Evolutionary conservation across 2,113 vertebrate species (phyloP).

Genomic region (Platysteira castanea): DNA sequence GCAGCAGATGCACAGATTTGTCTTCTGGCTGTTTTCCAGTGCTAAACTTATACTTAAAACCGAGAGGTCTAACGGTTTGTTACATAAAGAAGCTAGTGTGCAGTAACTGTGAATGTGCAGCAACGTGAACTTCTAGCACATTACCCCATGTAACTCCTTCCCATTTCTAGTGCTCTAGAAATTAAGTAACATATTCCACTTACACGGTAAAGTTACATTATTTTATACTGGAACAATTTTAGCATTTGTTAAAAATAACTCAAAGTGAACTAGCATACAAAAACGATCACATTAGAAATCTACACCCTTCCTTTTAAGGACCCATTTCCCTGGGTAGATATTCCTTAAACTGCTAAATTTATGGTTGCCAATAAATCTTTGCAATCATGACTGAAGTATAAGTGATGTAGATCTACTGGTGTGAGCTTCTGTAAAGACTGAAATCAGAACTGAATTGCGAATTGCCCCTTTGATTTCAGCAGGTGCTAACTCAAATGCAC

Average conservation of each 20-base stretch:
- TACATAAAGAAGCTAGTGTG: conserved; percentile 26
- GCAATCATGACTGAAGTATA: background rate
- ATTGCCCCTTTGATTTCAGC: background rate
- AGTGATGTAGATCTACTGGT: background rate
- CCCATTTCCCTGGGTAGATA: background rate
- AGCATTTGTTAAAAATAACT: background rate
- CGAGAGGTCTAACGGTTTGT: background rate
- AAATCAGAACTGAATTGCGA: background rate
- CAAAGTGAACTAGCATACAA: background rate
- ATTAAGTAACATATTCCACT: background rate
- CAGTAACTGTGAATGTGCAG: conserved; percentile 11
- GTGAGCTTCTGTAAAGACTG: background rate
- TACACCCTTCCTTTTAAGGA: background rate
- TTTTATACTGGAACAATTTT: background rate
- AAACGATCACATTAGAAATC: background rate
- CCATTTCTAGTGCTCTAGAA: background rate
- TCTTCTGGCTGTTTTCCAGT: conserved; percentile 51
- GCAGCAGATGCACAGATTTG: conserved; percentile 27
- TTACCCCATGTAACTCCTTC: background rate
- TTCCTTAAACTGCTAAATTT: background rate
- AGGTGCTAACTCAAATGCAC: background rate
- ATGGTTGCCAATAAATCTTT: background rate
- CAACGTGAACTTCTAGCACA: background rate
- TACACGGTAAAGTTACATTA: background rate
- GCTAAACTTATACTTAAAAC: conserved; percentile 33